phyloP scores from a whole-genome alignment of 2,888 invertebrate species.

The Portevinia maculata region DNA sequence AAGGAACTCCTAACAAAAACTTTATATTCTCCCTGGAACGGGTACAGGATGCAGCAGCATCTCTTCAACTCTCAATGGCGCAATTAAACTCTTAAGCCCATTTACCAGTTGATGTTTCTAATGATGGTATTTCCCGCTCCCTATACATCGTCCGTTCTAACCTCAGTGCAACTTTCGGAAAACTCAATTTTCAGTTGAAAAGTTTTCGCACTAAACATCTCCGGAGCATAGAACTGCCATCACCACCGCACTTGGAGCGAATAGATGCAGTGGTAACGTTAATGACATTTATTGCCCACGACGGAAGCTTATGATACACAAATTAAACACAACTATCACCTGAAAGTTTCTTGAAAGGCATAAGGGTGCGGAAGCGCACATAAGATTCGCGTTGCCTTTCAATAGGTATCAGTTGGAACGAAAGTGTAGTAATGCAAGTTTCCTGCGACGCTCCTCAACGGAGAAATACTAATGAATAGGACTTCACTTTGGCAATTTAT shows the following conservation, averaged over 20 bases:
- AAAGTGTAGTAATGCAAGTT: conserved; percentile 6
- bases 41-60: conserved; percentile 19
- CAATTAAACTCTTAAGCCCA: conserved; percentile 74
- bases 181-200: conserved; percentile 58
- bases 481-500: conserved; percentile 42
- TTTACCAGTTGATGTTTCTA: conserved; percentile 73
- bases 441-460: conserved; percentile 14
- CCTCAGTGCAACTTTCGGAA: conserved; percentile 39
- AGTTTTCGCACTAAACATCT: conserved; percentile 66
- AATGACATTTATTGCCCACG: conserved; percentile 70
- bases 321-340: conserved; percentile 71
- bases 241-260: neutral
- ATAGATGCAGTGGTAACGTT: conserved; percentile 14
- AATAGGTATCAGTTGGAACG: conserved; percentile 45
- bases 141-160: neutral
- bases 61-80: conserved; percentile 64
- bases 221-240: conserved; percentile 6
- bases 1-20: conserved; percentile 21
- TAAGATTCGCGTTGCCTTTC: conserved; percentile 26
- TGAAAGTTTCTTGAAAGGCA: conserved; percentile 56
- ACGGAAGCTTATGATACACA: conserved; percentile 66
- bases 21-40: conserved; percentile 29
- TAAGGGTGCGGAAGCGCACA: conserved; percentile 7
- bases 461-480: conserved; percentile 56
- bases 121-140: conserved; percentile 43